Evolutionary conservation across 1,140 invertebrate species (phyloP), one percentile per base, ranked within the genome.

Genomic region (Lasioglossum baleicum): DNA sequence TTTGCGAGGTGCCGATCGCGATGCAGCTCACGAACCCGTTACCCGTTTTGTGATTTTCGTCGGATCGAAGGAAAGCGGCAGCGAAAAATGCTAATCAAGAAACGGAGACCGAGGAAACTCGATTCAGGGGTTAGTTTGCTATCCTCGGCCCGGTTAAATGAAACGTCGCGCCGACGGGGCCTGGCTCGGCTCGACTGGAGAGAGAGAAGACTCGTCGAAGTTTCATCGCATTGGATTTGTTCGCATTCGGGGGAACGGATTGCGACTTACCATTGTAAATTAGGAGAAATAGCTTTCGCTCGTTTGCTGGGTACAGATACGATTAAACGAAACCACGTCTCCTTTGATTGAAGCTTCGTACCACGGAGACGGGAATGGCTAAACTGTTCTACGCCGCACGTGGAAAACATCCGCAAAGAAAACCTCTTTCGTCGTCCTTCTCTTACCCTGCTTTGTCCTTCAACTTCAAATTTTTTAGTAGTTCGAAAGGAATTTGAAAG

Each of bases 21-120:
- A 65, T 22, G 61, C 61, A 17, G 15, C 31, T 78, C 66, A 42
- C 35, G 75, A 40, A 75, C 44, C 53, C 44, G 74, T 60, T 67
- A 68, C n/a, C 22, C 63, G 7, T 60, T 48, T 63, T 42, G 42
- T 22, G 56, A 77, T 70, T 63, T 70, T 70, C 20, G 26, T n/a
- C 17, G 40, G 15, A 58, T 22, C 35, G 44, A n/a, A n/a, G 51
- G 13, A 20, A 5, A 15, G n/a, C 65, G 26, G 31, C 2, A 10
- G 6, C 31, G 67, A 51, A 77, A 77, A 77, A 77, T 77, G 75
- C 26, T 77, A 77, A 77, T 71, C 22, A 51, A 63, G 67, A 77
- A 76, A 15, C 2, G 66, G 67, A 40, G 26, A 6, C 42, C 20
- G 22, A n/a, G 56, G 53, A 67, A 76, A 69, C 75, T 77, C 75